Base-by-base conservation (phyloP, 2,888 invertebrate genomes). In the Slavum lentiscoides region DNA sequence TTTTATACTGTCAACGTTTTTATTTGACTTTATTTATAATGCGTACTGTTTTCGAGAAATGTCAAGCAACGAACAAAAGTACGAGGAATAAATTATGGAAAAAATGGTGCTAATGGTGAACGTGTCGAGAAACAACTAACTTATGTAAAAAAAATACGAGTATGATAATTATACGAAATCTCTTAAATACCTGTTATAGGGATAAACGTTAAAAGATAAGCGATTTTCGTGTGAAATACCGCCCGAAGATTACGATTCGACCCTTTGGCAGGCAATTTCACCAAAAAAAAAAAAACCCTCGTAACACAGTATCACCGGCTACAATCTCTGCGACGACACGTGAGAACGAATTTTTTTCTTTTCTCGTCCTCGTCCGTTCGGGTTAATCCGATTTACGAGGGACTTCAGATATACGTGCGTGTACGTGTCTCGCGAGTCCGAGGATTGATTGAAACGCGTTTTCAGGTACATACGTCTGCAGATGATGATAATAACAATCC, bases 341-440 rank as follows among this genome's bases (percentile, higher is more conserved):
- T 66, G 21, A 21, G 19, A 62, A 62, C 11, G 23, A n/a, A 11
- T 17, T 66, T 74, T 55, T 74, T 55, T 58, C 21, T 8, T 37
- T 59, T 68, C 30, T 30, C 49, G 23, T 61, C 55, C 7, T 73
- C 23, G 11, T 59, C 53, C 23, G 53, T 39, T 70, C 53, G 39
- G 62, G 61, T 70, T 77, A 77, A 77, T 77, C 77, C 68, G 77
- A 77, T 62, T 77, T 70, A 61, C 62, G 68, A 30, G 68, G 49
- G 58, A 61, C 72, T 21, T 39, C 43, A 13, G 43, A 61, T 49
- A 49, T 30, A 30, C 4, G 1, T 30, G 30, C 7, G 11, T 6
- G 11, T 11, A 49, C 49, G 49, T 23, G 23, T 74, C 58, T 66
- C 30, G 19, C 1, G 75, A 66, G 30, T 4, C 4, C 30, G 4